Evolutionary conservation across 2,797 vertebrate genomes (phyloP).

Genomic region (Takifugu ocellatus): DNA sequence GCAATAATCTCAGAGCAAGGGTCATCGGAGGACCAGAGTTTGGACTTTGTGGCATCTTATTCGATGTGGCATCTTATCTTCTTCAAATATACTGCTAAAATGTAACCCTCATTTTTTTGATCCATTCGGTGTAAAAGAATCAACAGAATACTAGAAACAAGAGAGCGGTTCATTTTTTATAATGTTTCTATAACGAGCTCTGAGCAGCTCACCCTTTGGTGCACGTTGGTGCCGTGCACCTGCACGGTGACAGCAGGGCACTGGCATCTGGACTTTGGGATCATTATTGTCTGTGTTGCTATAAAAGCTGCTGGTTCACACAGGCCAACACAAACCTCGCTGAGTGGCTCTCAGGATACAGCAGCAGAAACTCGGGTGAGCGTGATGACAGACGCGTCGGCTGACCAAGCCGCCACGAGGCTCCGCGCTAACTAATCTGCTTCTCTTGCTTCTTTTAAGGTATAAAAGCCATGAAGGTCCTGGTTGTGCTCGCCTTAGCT

Average conservation of each 20-base stretch:
- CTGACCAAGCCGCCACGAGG: not conserved
- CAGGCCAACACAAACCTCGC: slow-evolving; percentile 36
- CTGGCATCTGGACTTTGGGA: slow-evolving; percentile 66
- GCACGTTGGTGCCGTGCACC: too few relatives aligned
- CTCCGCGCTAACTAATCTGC: slow-evolving; percentile 6
- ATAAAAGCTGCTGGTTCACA: slow-evolving; percentile 48
- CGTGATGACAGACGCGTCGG: not conserved
- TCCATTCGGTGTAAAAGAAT: too few relatives aligned
- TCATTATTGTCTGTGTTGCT: slow-evolving; percentile 37
- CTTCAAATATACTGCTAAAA: not conserved
- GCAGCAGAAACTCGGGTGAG: slow-evolving; percentile 51
- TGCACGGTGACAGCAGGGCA: slow-evolving; percentile 62
- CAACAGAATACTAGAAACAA: too few relatives aligned
- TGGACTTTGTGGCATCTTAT: slow-evolving; percentile 1
- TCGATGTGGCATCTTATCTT: not conserved
- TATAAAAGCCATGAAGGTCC: slow-evolving; percentile 71
- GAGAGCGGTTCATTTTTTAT: too few relatives aligned
- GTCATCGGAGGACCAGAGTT: slow-evolving; percentile 5
- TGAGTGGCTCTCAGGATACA: slow-evolving; percentile 44
- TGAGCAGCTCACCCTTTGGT: too few relatives aligned
- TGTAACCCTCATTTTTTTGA: too few relatives aligned
- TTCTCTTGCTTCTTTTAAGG: slow-evolving; percentile 4
- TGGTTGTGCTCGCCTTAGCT: slow-evolving; percentile 65
- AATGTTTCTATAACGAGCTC: too few relatives aligned
- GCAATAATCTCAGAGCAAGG: slow-evolving; percentile 17